Evolutionary conservation across 2,113 vertebrate species (phyloP).

Genomic region (Accipiter cooperii): DNA sequence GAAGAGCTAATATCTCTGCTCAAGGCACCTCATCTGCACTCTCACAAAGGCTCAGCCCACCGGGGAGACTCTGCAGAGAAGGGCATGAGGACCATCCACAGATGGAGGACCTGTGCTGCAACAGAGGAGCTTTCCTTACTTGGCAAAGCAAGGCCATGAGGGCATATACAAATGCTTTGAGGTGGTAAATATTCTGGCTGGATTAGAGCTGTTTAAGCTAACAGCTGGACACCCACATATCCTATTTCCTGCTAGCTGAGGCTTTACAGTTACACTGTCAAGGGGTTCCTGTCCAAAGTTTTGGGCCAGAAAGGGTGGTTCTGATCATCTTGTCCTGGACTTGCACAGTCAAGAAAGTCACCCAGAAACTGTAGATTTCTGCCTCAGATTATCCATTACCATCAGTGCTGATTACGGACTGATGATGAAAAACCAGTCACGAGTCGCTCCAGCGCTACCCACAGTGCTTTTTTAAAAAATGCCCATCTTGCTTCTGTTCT

Average conservation of each 20-base stretch:
- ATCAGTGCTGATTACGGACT: not conserved
- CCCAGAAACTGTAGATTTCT: not conserved
- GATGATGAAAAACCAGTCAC: not conserved
- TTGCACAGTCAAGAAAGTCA: not conserved
- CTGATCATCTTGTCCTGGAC: not conserved
- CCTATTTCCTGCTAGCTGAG: not conserved
- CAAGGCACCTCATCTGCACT: not conserved
- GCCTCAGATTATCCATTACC: not conserved
- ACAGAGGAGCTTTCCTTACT: not conserved
- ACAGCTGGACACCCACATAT: not conserved
- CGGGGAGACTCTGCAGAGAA: not conserved
- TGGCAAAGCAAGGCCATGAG: not conserved
- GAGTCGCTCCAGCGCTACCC: not conserved
- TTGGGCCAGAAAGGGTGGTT: not conserved
- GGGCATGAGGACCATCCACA: not conserved
- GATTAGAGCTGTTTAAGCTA: not conserved
- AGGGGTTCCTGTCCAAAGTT: not conserved
- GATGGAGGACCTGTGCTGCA: not conserved
- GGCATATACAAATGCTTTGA: not conserved
- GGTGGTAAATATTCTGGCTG: not conserved
- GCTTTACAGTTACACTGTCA: not conserved
- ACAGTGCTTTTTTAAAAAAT: not conserved
- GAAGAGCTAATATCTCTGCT: not conserved
- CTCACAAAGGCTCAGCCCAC: not conserved
- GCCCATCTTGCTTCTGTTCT: not conserved